Base-by-base conservation (phyloP, 2,888 invertebrate species). In the Diarsia rubi region DNA sequence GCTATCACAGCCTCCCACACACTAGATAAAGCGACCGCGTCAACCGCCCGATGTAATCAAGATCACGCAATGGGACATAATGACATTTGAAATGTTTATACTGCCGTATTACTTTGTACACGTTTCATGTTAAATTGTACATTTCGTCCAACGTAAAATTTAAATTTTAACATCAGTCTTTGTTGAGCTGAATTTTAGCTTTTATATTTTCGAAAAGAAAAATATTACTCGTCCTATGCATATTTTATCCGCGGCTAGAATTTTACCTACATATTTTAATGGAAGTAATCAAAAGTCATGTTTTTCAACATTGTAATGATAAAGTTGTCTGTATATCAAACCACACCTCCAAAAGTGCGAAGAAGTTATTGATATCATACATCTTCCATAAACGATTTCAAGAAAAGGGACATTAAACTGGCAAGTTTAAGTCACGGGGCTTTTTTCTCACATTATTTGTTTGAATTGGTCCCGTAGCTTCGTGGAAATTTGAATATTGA, bases 21-120 rank as follows among this genome's bases (percentile, higher is more conserved):
- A 64, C 60, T 81, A 86, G 85, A 86, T 87, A 85, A 86, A 87
- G 78, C 82, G 79, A 75, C 81, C 69, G 75, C 75, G 71, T 78
- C 84, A 85, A 80, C 82, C 86, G 71, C 73, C 72, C 73, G 62
- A 59, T 76, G 84, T 88, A 86, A 90, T 90, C 88, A 84, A 85
- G 88, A 89, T 88, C 85, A 81, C 66, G 76, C 62, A 60, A 63
- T 78, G 68, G 69, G 67, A 70, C 76, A 76, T 86, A 83, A 77
- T 88, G 81, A 82, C 85, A 85, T 87, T 82, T 86, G 81, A 76
- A 78, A 78, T 78, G 69, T 74, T 76, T 69, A 65, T 68, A 71
- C 54, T 73, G 60, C 37, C 37, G 27, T 49, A 54, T 65, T 73
- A 65, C 74, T 78, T 78, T 80, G 73, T 69, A 69, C 72, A 16